Conservation (phyloP, 2,113 vertebrate species). For the Hylia prasina region DNA sequence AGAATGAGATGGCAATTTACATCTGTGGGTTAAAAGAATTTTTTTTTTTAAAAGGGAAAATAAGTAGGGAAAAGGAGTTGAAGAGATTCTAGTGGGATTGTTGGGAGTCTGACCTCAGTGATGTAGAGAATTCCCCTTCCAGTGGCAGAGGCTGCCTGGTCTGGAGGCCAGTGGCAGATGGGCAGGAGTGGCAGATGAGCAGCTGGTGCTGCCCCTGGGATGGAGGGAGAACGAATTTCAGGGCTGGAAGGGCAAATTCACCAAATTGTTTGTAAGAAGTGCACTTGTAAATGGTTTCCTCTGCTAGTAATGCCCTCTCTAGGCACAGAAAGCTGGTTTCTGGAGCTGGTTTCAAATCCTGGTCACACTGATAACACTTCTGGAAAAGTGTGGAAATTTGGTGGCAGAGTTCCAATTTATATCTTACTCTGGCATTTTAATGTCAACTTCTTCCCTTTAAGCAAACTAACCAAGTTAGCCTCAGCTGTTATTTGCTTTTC, state of each 20-base stretch:
- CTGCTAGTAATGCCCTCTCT: neutral
- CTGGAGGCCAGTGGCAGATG: neutral
- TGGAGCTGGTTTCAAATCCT: neutral
- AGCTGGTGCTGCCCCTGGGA: neutral
- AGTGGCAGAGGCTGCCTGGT: neutral
- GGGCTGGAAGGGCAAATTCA: neutral
- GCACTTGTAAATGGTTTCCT: neutral
- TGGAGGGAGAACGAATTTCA: neutral
- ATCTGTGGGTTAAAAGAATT: neutral
- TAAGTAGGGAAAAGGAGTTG: neutral
- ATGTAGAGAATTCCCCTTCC: neutral
- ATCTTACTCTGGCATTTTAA: neutral
- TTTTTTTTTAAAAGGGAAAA: too few relatives aligned
- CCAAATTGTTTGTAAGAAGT: neutral
- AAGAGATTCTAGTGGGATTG: neutral
- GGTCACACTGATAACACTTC: neutral
- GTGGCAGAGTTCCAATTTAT: neutral
- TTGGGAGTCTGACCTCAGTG: neutral
- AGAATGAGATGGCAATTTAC: neutral
- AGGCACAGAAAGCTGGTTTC: neutral
- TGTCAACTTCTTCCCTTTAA: neutral
- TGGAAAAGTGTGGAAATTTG: neutral
- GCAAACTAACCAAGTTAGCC: neutral
- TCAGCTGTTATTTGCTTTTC: neutral
- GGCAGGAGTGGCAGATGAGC: neutral